Evolutionary conservation across 2,113 vertebrate species (phyloP), one percentile per base, ranked within the genome.

Genomic region (Condylura cristata): DNA sequence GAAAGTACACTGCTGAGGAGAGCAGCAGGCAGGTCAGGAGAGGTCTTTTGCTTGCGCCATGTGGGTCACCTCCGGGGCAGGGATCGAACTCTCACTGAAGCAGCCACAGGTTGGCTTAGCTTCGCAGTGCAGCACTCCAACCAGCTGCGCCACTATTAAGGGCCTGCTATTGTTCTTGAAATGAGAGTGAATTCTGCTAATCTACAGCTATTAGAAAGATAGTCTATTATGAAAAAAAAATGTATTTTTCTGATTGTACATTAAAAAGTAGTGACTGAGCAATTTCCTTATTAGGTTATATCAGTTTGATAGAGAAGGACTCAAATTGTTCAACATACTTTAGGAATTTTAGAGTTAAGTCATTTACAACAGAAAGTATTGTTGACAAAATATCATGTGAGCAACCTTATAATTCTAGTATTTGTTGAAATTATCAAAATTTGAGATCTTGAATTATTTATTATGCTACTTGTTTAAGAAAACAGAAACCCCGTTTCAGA

Each of bases 391-490:
- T 56, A 56, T 56, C 53, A 56, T 56, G 53, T 56, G 20, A 37
- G 12, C 37, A 88, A 60, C n/a, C 26, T 72, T 78, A 9, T 24
- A 60, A 41, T 90, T 94, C 48, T 78, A 6, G 22, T 82, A 51
- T 83, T 83, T 74, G 28, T 58, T 95, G 39, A 93, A n/a, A 78
- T 83, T 81, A 10, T 92, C 30, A 78, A 78, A 26, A 24, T 51
- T 93, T 89, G 94, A 70, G 24, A 79, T 94, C 37, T 79, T 75
- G 56, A 93, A 92, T 79, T 93, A 60, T 9, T 92, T 75, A 32
- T 60, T 80, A 58, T 89, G 20, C 82, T 72, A 58, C 39, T 56
- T 80, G 34, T 71, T 78, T 53, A 3, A 0, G 1, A 75, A 72
- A 14, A 46, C 13, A 32, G 34, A 71, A 71, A 14, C 48, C 30